Percentiles rank a stretch among this genome's conserved stretches.
phyloP scores from a whole-genome alignment of 2,888 invertebrate genomes.

The Drosophila pegasa region DNA sequence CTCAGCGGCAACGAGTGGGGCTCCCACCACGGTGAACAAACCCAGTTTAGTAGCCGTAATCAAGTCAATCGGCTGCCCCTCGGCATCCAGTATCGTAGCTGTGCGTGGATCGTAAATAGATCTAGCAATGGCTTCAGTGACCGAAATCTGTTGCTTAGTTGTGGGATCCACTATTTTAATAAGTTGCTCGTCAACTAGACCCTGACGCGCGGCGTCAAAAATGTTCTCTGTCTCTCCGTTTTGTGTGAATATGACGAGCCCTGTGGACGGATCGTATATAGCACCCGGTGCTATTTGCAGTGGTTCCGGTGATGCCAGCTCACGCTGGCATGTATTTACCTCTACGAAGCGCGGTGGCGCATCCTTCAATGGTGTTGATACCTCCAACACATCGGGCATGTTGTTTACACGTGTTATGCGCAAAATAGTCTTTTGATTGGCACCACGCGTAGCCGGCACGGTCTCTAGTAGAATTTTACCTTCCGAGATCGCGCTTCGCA shows the following conservation, averaged over 20 bases:
- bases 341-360: constrained; percentile 86
- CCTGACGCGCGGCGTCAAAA: constrained; percentile 91
- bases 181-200: constrained; percentile 88
- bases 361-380: constrained; percentile 86
- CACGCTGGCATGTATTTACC: constrained; percentile 84
- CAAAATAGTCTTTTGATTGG: constrained; percentile 87
- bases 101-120: constrained; percentile 91
- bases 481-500: constrained; percentile 90
- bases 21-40: constrained; percentile 90
- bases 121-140: constrained; percentile 91
- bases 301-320: constrained; percentile 87
- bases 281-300: constrained; percentile 90
- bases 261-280: constrained; percentile 92
- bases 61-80: constrained; percentile 89
- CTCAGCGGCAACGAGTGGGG: constrained; percentile 90
- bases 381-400: constrained; percentile 90
- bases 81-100: constrained; percentile 89
- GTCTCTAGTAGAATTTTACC: constrained; percentile 88
- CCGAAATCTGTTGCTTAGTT: constrained; percentile 88
- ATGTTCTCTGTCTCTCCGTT: constrained; percentile 90
- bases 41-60: constrained; percentile 92
- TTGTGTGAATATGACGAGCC: constrained; percentile 90
- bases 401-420: constrained; percentile 91
- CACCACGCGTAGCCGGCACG: constrained; percentile 83
- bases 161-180: constrained; percentile 90